Evolutionary conservation across 2,113 vertebrate species (phyloP).

Genomic region (Nyctereutes procyonoides): DNA sequence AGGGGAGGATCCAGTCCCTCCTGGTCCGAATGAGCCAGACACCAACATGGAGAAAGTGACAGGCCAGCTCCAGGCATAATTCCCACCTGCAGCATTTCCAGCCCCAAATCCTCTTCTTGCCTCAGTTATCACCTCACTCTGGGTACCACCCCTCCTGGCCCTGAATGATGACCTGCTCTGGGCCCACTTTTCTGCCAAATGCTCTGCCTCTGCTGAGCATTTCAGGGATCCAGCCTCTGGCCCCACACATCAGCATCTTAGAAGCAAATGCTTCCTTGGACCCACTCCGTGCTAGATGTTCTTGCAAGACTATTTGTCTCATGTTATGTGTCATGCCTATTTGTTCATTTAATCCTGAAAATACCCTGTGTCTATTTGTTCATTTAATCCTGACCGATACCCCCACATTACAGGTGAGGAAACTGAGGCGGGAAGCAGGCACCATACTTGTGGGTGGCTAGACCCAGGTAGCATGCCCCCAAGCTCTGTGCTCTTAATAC

Average conservation of each 20-base stretch:
- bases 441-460: neutral
- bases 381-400: neutral
- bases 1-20: neutral
- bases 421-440: neutral
- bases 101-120: neutral
- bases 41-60: neutral
- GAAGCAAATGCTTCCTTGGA: neutral
- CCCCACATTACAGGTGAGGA: neutral
- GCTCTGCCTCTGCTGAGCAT: neutral
- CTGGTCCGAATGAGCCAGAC: neutral
- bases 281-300: no score
- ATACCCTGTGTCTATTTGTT: neutral
- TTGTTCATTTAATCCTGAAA: neutral
- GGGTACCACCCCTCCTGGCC: neutral
- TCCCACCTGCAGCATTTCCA: neutral
- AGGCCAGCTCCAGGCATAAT: neutral
- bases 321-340: neutral
- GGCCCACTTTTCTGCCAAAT: no score
- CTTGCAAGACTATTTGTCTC: neutral
- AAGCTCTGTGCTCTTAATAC: neutral
- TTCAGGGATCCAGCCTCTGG: neutral
- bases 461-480: neutral
- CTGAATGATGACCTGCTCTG: neutral
- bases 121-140: neutral
- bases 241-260: neutral